Base-by-base conservation (phyloP, 2,797 vertebrate genomes). In the Chlorospingus flavigularis region DNA sequence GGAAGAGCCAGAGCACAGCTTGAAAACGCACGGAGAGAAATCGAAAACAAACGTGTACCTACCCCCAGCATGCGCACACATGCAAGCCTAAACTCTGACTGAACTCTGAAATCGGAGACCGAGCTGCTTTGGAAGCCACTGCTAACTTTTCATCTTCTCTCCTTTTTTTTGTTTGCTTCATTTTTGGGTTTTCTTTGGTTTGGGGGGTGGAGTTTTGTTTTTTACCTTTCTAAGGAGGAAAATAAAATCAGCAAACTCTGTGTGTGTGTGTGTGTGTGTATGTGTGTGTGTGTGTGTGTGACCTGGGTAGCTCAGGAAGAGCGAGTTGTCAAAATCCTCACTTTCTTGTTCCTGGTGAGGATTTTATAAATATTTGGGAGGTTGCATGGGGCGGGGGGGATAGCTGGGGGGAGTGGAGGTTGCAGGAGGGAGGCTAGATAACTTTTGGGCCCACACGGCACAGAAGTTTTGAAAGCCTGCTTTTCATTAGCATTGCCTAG, bases 401-500 rank as follows among this genome's bases (percentile, higher is more conserved):
- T 39, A 61, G 24, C 30, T 62, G 43, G 50, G 26, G 57, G 39
- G 24, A 51, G 28, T 30, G 24, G 16, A 33, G 67, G 72, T 53
- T 91, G 50, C 20, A 74, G 92, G 88, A 92, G 85, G 92, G 81
- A 94, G 81, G 89, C 92, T 84, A 95, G 96, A 97, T 97, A 96
- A 93, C 95, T 96, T 96, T 60, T 75, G 71, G 95, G 82, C 94
- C 93, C 96, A 86, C 66, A 33, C 74, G 73, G 95, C 85, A 66
- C 79, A 91, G 90, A 83, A 90, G 93, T 95, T 97, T 97, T 94
- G 21, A 72, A 97, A 96, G 96, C 82, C 97, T 98, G 97, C 93
- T 98, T 98, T 97, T 97, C 97, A 97, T 98, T 98, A 98, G 94
- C 39, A 86, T 96, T 25, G 35, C 98, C 96, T 95, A 93, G 97